Evolutionary conservation across 2,113 vertebrate genomes (phyloP).

Genomic region (Semicossyphus pulcher): DNA sequence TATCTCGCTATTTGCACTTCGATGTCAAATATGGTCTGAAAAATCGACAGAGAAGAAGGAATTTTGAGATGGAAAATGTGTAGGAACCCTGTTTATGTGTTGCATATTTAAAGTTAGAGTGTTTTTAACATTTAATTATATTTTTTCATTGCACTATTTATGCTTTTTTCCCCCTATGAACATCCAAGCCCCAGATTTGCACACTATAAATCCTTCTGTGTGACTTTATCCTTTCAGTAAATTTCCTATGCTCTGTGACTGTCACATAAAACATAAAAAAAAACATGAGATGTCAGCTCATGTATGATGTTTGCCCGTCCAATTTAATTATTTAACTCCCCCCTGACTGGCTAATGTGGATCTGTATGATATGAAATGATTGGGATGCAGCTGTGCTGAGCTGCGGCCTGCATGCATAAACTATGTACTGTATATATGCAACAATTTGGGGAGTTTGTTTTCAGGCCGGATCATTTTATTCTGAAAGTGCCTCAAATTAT

Average conservation of each 20-base stretch:
- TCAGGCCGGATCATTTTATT: background rate
- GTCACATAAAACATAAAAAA: slow-evolving; percentile 31
- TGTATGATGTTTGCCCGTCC: slow-evolving; percentile 33
- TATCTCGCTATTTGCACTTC: too few species aligned
- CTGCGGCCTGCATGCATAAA: background rate
- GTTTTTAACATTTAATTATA: background rate
- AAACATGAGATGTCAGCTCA: slow-evolving; percentile 46
- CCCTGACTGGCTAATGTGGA: slow-evolving; percentile 32
- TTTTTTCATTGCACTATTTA: slow-evolving; percentile 1
- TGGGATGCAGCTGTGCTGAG: background rate
- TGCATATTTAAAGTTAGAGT: too few species aligned
- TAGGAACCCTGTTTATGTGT: too few species aligned
- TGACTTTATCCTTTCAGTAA: slow-evolving; percentile 6
- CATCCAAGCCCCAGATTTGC: background rate
- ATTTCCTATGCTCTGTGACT: slow-evolving; percentile 13
- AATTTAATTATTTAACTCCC: slow-evolving; percentile 54
- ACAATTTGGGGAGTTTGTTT: background rate
- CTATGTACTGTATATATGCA: background rate
- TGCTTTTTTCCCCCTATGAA: background rate
- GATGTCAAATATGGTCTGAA: too few species aligned
- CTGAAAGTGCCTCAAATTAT: background rate
- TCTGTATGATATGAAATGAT: slow-evolving; percentile 1
- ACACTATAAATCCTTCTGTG: background rate
- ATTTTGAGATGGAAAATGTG: too few species aligned
- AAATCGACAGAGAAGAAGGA: too few species aligned